Evolutionary conservation across 2,797 vertebrate species (phyloP), one percentile per base, ranked within the genome.

Genomic region (Hypotaenidia philippensis): DNA sequence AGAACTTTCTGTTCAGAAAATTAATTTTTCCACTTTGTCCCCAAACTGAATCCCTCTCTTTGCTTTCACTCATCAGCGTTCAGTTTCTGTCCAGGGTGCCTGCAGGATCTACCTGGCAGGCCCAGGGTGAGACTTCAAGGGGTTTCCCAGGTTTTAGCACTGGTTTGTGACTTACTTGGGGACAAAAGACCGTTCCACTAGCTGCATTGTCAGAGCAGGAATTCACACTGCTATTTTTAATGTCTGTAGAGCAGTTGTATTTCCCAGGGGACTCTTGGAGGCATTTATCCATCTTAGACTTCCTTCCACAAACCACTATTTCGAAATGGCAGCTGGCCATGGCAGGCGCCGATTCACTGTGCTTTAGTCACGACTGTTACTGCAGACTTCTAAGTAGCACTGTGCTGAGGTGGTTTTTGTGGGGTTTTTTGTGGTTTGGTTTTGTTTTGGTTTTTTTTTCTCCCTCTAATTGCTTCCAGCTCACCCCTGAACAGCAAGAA

Each of bases 211-310:
- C 57, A 72, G 74, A 65, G 80, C 50, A 86, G 56, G 36, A 94
- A 76, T 87, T 72, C 19, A 44, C 11, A 13, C 68, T 57, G 63
- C 36, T 94, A 2, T 72, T 95, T 91, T 85, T 60, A 84, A 66
- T 78, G 66, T 34, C 78, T 65, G 68, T 12, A 72, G 81, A 86
- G 70, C 34, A 59, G 57, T 68, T 94, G 60, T 49, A 44, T 45
- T 83, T 94, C 81, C 71, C 89, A 56, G 57, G 45, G 41, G 89
- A 69, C 31, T 95, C 60, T 76, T 91, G 79, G 45, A 93, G 84
- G 65, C 84, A 56, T 75, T 94, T 92, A 80, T 71, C 68, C 61
- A 26, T 78, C 87, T 78, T 32, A 63, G 79, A 25, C 87, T 92
- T 92, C 89, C 85, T 71, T 89, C 83, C 87, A 79, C 66, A 93